phyloP scores from a whole-genome alignment of 2,888 invertebrate species.

The Adelognathus sp. region DNA sequence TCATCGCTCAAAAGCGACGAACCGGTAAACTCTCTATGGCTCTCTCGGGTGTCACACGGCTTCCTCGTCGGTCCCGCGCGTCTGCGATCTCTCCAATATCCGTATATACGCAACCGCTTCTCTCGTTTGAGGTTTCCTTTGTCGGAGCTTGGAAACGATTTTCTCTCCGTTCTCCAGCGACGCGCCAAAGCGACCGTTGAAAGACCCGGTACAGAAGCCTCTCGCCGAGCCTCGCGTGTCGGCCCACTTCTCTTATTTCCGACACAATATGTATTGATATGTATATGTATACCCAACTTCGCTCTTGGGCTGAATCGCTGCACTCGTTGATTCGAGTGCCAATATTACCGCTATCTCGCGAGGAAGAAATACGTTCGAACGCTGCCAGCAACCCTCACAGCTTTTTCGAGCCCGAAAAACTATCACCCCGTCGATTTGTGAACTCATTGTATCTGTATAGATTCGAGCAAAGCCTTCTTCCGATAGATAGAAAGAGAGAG shows the following conservation, averaged over 20 bases:
- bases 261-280: not conserved
- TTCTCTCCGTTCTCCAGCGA: conserved; percentile 10
- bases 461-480: not conserved
- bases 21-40: not conserved
- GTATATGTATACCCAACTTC: not conserved
- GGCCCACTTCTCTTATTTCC: not conserved
- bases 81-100: conserved; percentile 42
- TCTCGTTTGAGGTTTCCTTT: conserved; percentile 57
- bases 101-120: conserved; percentile 31
- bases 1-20: conserved; percentile 41
- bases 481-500: not conserved
- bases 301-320: not conserved
- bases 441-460: conserved; percentile 13
- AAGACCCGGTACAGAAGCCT: conserved; percentile 8
- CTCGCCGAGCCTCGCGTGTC: conserved; percentile 2
- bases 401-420: not conserved
- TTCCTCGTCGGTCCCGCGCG: conserved; percentile 1
- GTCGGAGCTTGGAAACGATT: conserved; percentile 50
- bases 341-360: conserved; percentile 35
- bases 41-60: conserved; percentile 9
- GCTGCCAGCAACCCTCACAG: not conserved
- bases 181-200: not conserved
- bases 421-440: conserved; percentile 15
- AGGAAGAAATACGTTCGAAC: conserved; percentile 23
- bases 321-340: conserved; percentile 37